phyloP scores from a whole-genome alignment of 2,888 invertebrate species.

The Oscheius sp. region DNA sequence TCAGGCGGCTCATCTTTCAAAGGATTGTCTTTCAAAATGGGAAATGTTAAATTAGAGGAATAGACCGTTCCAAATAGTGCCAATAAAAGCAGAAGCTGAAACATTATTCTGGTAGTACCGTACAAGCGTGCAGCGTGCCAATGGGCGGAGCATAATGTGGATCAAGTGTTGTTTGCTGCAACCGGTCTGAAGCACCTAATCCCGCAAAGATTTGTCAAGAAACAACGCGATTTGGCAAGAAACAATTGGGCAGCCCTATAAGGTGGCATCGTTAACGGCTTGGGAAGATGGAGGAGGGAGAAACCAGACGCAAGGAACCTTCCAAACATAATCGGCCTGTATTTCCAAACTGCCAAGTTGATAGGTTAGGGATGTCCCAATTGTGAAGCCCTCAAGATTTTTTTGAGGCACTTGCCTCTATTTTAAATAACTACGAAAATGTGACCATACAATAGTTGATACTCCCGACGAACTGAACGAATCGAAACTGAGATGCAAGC shows the following conservation, averaged over 20 bases:
- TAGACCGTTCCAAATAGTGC: not conserved
- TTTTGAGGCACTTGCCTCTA: too few species aligned
- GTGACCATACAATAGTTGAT: too few species aligned
- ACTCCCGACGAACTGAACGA: too few species aligned
- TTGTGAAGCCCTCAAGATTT: too few species aligned
- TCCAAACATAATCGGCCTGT: too few species aligned
- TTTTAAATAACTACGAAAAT: too few species aligned
- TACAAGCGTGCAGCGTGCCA: constrained; percentile 30
- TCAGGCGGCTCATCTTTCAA: not conserved
- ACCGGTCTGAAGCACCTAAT: constrained; percentile 34
- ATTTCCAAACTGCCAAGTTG: too few species aligned
- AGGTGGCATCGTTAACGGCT: too few species aligned
- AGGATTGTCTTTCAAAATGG: constrained; percentile 11
- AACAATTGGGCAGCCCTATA: not conserved
- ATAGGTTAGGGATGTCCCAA: too few species aligned
- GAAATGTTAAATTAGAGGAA: constrained; percentile 30
- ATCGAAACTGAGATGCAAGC: too few species aligned
- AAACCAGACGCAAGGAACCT: too few species aligned
- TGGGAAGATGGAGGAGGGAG: too few species aligned
- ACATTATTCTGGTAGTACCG: constrained; percentile 29
- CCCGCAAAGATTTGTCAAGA: constrained; percentile 27
- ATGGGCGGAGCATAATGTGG: constrained; percentile 32
- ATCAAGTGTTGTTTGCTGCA: constrained; percentile 36
- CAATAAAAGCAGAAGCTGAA: constrained; percentile 14
- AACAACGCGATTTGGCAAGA: constrained; percentile 22